A percentile compares a stretch with the other conserved stretches of the same genome.
phyloP scores from a whole-genome alignment of 2,797 vertebrate species.

The Cryptoprocta ferox region DNA sequence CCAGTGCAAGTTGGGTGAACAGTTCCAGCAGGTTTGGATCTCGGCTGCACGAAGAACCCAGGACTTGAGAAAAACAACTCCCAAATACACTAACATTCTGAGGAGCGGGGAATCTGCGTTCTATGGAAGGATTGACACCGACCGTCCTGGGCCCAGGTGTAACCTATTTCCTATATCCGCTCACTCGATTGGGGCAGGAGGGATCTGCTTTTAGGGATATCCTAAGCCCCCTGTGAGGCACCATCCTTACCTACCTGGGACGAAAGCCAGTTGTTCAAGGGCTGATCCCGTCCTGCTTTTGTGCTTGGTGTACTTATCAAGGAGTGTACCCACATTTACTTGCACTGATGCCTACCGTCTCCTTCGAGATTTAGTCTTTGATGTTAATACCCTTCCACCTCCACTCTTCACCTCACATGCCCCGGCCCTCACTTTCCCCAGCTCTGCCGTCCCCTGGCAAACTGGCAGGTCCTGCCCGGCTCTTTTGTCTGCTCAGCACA shows the following conservation, averaged over 20 bases:
- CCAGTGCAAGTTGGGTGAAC: background rate
- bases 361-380: background rate
- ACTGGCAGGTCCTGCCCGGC: background rate
- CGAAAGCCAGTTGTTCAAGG: background rate
- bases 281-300: background rate
- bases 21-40: background rate
- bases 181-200: background rate
- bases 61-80: background rate
- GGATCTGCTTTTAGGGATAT: background rate
- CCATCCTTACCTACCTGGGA: background rate
- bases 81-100: background rate
- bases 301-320: background rate
- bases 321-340: background rate
- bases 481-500: slow-evolving; percentile 71
- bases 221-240: background rate
- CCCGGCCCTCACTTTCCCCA: slow-evolving; percentile 37
- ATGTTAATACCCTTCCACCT: background rate
- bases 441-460: background rate
- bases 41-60: background rate
- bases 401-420: background rate
- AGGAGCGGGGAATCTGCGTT: background rate
- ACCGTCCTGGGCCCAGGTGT: background rate
- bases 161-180: background rate
- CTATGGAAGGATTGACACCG: background rate
- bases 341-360: background rate